These are phyloP conservation scores for Porphyrio hochstetteri DNA, from an alignment of 2,113 vertebrate genomes.

Conservation along the genomic window DNA sequence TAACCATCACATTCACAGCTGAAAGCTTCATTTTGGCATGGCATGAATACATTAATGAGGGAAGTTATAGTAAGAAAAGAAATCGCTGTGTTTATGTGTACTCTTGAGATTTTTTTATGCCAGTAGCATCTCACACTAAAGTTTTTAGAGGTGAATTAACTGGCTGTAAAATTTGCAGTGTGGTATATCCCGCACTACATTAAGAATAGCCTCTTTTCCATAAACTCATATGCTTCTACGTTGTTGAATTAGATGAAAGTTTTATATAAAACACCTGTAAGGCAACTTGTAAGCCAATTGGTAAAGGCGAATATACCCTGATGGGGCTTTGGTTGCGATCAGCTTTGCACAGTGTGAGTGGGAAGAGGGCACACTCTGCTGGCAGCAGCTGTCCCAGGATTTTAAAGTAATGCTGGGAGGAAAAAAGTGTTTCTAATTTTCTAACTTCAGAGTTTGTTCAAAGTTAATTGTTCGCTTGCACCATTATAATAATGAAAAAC, in stretches of 20 bases:
- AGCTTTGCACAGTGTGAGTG: background rate
- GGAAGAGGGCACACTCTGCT: background rate
- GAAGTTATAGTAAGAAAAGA: constrained; percentile 4
- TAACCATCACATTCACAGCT: background rate
- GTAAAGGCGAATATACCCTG: background rate
- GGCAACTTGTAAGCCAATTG: too few species aligned
- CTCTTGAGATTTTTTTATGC: background rate
- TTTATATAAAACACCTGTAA: background rate
- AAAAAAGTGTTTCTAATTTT: background rate
- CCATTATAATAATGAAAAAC: background rate
- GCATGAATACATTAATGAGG: background rate
- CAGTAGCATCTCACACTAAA: background rate
- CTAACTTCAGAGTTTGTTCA: background rate
- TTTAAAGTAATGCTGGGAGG: background rate
- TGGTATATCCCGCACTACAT: background rate
- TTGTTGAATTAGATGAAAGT: background rate
- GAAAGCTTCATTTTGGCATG: background rate
- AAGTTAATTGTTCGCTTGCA: background rate
- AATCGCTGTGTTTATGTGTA: background rate
- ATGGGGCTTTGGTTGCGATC: background rate
- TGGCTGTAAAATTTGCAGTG: background rate
- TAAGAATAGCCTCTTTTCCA: background rate
- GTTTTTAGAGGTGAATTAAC: background rate
- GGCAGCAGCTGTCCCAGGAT: background rate
- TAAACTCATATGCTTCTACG: background rate